Base-by-base conservation (phyloP, 2,888 invertebrate genomes). In the Phortica magna region DNA sequence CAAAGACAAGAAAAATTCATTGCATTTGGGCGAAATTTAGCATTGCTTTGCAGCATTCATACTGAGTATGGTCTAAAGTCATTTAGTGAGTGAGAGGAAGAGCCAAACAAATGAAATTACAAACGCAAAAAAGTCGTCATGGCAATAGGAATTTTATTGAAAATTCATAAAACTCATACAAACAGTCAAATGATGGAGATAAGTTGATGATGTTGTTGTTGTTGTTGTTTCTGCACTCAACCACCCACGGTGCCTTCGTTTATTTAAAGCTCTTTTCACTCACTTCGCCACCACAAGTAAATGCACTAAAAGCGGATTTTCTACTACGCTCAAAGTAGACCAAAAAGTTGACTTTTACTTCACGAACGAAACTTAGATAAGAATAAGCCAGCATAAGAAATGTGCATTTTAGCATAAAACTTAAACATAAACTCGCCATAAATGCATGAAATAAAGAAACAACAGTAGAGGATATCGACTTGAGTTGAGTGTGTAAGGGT, bases 361-460 rank as follows among this genome's bases (percentile, higher is more conserved):
- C 14, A 48, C 2, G 48, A 14, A 14, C 48, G 2, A n/a, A 59
- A 59, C 59, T 59, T 59, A 17, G 59, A 59, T 59, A 59, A 59
- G 59, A n/a, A 59, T 59, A 59, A 59, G 59, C 59, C 19, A 19
- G 17, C 59, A n/a, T 59, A 59, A 59, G 19, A 59, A 59, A 59
- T 59, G 59, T 59, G 59, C 59, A 59, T 59, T 59, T 59, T 59
- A 17, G 41, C 65, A 65, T 65, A 39, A 65, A 41, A 65, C 65
- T 65, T 14, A 65, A 65, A 65, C 9, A 65, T 65, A 12, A 61
- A 61, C 61, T 61, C 19, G 61, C 22, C 61, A 61, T 61, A 61
- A 61, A 61, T 61, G 61, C 19, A 61, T 7, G 22, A 61, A 59
- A 19, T 19, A 61, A 48, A 19, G 19, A 59, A 19, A 59, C 10